phyloP scores from a whole-genome alignment of 2,797 vertebrate genomes.

The Tragopan temminckii region DNA sequence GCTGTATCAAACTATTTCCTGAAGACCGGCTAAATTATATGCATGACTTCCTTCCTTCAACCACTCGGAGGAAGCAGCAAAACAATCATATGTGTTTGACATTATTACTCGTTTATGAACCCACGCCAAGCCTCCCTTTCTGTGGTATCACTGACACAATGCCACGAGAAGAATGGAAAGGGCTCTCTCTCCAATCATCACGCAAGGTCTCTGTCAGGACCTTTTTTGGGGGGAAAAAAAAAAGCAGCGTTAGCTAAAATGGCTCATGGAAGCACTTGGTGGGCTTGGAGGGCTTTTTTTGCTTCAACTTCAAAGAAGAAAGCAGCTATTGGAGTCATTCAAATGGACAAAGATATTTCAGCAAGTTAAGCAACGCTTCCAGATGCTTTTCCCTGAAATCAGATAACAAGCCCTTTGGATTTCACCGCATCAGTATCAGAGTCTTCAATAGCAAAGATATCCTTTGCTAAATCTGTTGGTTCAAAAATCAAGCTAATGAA shows the following conservation, averaged over 20 bases:
- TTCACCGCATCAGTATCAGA: conserved; percentile 8
- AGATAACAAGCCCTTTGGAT: conserved; percentile 54
- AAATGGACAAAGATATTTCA: conserved; percentile 62
- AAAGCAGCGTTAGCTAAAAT: not conserved
- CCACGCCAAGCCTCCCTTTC: conserved; percentile 44
- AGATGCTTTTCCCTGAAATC: conserved; percentile 56
- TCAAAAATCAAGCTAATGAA: conserved; percentile 71
- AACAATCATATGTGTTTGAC: conserved; percentile 74
- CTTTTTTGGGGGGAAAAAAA: not conserved
- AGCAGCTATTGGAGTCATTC: conserved; percentile 26
- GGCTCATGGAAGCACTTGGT: conserved; percentile 21
- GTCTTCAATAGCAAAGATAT: conserved; percentile 49
- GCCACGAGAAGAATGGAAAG: not conserved
- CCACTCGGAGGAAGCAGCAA: conserved; percentile 69
- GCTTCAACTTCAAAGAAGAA: conserved; percentile 29
- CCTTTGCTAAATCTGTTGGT: conserved; percentile 55
- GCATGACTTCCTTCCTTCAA: conserved; percentile 74
- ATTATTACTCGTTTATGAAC: conserved; percentile 68
- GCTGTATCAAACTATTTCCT: conserved; percentile 72
- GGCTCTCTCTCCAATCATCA: not conserved
- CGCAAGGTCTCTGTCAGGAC: not conserved
- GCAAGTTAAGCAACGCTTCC: conserved; percentile 62
- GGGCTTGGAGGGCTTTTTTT: not conserved
- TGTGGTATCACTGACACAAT: conserved; percentile 13
- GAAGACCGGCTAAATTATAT: conserved; percentile 73